A percentile compares a stretch with the other conserved stretches of the same genome.
Conservation (phyloP, 2,113 vertebrate species). For the Takifugu bimaculatus region DNA sequence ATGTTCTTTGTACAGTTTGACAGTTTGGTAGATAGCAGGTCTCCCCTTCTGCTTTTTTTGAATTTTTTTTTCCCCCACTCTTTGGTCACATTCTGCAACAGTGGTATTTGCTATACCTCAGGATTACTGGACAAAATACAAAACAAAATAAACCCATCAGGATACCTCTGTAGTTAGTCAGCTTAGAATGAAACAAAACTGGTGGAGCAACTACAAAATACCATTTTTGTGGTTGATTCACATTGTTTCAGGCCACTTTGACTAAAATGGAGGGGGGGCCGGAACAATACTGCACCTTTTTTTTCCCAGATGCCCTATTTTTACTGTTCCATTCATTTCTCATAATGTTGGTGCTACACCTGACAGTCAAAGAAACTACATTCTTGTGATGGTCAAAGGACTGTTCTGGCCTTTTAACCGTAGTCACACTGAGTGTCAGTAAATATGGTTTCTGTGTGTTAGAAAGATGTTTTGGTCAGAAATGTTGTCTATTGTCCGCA, state of each 20-base stretch:
- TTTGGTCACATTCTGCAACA: constrained; percentile 85
- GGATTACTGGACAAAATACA: constrained; percentile 88
- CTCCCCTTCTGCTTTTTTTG: constrained; percentile 56
- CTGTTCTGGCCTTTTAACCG: constrained; percentile 56
- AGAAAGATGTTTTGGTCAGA: constrained; percentile 35
- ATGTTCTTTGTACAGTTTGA: constrained; percentile 85
- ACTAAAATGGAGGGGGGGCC: constrained; percentile 71
- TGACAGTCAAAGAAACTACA: constrained; percentile 26
- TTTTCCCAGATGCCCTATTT: constrained; percentile 35
- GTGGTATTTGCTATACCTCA: constrained; percentile 90
- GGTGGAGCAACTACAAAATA: background rate
- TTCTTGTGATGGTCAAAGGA: constrained; percentile 60
- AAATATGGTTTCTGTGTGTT: constrained; percentile 46
- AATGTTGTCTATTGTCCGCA: constrained; percentile 19
- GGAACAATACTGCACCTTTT: constrained; percentile 10
- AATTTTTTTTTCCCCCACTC: constrained; percentile 69
- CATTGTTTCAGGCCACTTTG: constrained; percentile 44
- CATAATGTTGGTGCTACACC: constrained; percentile 61
- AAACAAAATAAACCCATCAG: constrained; percentile 75
- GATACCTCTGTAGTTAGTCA: constrained; percentile 79
- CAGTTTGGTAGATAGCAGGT: constrained; percentile 79
- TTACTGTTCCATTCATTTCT: constrained; percentile 8
- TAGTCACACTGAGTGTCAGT: constrained; percentile 52
- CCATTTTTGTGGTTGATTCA: background rate
- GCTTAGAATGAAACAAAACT: constrained; percentile 46